These are phyloP conservation scores for Vannuccia rotundouncinata DNA, from an alignment of 2,888 invertebrate species.

Conservation along the genomic window DNA sequence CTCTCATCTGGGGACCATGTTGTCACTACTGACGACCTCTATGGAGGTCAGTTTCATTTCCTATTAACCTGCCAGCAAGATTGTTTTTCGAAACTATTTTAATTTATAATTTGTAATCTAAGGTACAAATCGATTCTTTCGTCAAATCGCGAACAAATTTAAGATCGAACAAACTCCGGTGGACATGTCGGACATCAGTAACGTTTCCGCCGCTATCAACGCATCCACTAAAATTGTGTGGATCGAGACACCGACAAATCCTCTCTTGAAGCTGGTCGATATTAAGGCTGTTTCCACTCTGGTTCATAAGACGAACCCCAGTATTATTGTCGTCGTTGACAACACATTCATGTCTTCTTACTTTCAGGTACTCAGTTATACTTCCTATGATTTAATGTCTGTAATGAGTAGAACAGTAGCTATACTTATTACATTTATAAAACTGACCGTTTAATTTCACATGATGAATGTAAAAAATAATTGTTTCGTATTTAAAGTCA, in stretches of 20 bases:
- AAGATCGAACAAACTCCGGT: slow-evolving; percentile 71
- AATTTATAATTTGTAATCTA: slow-evolving; percentile 39
- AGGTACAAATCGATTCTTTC: slow-evolving; percentile 68
- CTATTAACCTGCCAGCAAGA: neutral
- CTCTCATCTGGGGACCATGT: slow-evolving; percentile 80
- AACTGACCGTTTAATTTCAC: too few relatives aligned
- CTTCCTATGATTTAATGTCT: too few relatives aligned
- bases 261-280: slow-evolving; percentile 79
- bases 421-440: too few relatives aligned
- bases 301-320: slow-evolving; percentile 59
- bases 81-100: neutral
- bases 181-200: slow-evolving; percentile 67
- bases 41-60: slow-evolving; percentile 80
- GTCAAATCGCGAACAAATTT: slow-evolving; percentile 64
- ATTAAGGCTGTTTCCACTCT: slow-evolving; percentile 67
- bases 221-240: slow-evolving; percentile 73
- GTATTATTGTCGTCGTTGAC: slow-evolving; percentile 73
- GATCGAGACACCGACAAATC: slow-evolving; percentile 95
- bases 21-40: slow-evolving; percentile 81
- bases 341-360: slow-evolving; percentile 88
- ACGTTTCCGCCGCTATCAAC: slow-evolving; percentile 66
- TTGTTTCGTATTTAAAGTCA: too few relatives aligned
- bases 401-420: too few relatives aligned
- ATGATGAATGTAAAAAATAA: too few relatives aligned
- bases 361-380: slow-evolving; percentile 62